Conservation (phyloP, 2,113 vertebrate species). For the Mesocricetus auratus region DNA sequence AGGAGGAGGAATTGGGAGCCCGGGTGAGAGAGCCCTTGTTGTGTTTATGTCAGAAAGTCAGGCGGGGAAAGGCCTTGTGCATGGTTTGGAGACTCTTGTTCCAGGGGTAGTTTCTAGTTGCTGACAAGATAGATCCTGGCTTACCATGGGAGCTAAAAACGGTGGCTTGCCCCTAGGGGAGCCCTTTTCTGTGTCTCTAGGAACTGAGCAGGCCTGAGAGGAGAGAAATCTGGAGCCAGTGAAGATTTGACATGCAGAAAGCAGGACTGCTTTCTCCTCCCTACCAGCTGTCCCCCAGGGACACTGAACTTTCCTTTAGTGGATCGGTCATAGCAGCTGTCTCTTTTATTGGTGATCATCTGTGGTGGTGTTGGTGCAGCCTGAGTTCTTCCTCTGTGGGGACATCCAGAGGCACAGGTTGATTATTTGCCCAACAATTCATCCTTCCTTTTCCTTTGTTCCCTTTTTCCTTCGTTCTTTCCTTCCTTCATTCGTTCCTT, state of each 20-base stretch:
- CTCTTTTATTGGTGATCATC: neutral
- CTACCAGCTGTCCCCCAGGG: neutral
- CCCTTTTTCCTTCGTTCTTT: neutral
- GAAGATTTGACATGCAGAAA: neutral
- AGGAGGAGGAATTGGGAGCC: too few species aligned
- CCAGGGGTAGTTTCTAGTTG: too few species aligned
- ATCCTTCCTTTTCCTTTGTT: neutral
- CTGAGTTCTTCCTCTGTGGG: neutral
- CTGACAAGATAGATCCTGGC: neutral
- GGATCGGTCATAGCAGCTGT: neutral
- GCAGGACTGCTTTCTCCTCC: neutral
- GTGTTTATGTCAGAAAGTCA: neutral
- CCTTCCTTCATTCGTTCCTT: fast-evolving
- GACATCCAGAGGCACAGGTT: neutral
- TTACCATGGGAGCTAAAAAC: neutral
- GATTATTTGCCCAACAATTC: too few species aligned
- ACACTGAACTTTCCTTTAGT: neutral
- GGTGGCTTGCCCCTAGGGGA: too few species aligned
- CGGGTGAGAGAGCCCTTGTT: neutral
- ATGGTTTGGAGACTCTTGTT: neutral
- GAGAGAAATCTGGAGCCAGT: neutral
- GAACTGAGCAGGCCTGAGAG: neutral
- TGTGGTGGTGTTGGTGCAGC: neutral
- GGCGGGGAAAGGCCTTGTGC: neutral
- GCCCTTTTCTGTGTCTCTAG: neutral